Conservation (phyloP, 2,888 invertebrate species). For the Plemyria rubiginata region DNA sequence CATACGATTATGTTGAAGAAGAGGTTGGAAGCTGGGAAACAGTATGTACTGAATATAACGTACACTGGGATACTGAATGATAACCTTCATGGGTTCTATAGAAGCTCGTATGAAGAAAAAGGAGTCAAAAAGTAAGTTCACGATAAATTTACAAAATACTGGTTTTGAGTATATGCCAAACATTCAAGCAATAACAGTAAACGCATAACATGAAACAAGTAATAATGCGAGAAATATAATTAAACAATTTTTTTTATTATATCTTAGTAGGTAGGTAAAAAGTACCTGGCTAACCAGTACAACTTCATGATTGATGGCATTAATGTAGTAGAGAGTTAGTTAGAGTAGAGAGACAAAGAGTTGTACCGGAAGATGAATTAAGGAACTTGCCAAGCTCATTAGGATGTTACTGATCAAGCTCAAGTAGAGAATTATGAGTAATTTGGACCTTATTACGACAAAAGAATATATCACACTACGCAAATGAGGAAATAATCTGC, state of each 20-base stretch:
- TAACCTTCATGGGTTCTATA: slow-evolving; percentile 91
- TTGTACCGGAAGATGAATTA: slow-evolving; percentile 21
- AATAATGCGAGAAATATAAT: too few relatives aligned
- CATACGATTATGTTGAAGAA: slow-evolving; percentile 87
- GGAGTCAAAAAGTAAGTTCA: slow-evolving; percentile 87
- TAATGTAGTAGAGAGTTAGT: not conserved
- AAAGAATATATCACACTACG: too few relatives aligned
- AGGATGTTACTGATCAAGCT: slow-evolving; percentile 25
- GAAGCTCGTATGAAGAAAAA: slow-evolving; percentile 90
- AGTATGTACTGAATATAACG: slow-evolving; percentile 88
- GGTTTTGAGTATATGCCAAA: too few relatives aligned
- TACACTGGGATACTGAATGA: slow-evolving; percentile 91
- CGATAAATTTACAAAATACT: not conserved
- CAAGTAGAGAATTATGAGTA: slow-evolving; percentile 13
- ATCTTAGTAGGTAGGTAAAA: too few relatives aligned
- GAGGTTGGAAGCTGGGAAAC: slow-evolving; percentile 82
- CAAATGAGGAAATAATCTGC: too few relatives aligned
- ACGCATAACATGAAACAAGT: too few relatives aligned
- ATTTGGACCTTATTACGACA: not conserved
- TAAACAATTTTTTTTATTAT: too few relatives aligned
- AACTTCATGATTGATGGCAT: slow-evolving; percentile 1
- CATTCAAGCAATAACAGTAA: too few relatives aligned
- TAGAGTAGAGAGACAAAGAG: slow-evolving; percentile 1
- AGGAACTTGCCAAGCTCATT: slow-evolving; percentile 17
- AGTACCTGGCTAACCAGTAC: too few relatives aligned